Percentiles rank a stretch among this genome's conserved stretches.
These are phyloP conservation scores for Phoxinus phoxinus DNA, from an alignment of 2,113 vertebrate genomes.

Conservation along the genomic window DNA sequence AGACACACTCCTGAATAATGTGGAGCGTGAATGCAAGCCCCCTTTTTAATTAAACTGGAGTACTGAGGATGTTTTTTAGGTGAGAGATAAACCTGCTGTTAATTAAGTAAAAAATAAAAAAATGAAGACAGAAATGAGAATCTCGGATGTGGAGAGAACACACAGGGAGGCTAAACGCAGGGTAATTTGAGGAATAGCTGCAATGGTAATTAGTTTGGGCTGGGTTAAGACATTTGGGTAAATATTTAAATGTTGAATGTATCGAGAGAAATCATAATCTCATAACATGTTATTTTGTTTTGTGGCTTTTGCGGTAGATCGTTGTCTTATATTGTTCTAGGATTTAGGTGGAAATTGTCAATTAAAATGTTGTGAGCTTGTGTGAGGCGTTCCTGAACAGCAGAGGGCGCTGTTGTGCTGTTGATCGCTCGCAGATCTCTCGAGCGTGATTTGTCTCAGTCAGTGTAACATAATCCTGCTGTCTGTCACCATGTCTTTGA, in stretches of 20 bases:
- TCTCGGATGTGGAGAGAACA: conserved; percentile 32
- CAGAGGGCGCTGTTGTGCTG: conserved; percentile 53
- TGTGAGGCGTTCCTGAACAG: conserved; percentile 32
- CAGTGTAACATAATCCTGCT: background rate
- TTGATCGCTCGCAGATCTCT: background rate
- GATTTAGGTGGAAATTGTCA: background rate
- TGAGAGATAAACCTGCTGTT: conserved; percentile 55
- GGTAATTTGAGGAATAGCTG: conserved; percentile 48
- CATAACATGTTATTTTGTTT: conserved; percentile 22
- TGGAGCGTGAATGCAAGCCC: conserved; percentile 44
- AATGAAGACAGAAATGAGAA: conserved; percentile 37
- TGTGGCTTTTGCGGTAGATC: background rate
- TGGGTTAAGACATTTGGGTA: conserved; percentile 45
- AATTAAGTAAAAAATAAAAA: conserved; percentile 54
- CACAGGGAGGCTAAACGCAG: conserved; percentile 37
- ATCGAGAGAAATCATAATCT: conserved; percentile 27
- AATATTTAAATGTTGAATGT: conserved; percentile 44
- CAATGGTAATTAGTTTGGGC: conserved; percentile 28
- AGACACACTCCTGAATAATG: conserved; percentile 60
- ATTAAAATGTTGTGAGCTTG: background rate
- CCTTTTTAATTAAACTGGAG: conserved; percentile 62
- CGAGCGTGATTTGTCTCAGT: background rate
- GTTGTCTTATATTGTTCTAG: background rate
- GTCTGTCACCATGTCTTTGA: too few relatives aligned
- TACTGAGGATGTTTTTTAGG: conserved; percentile 56